Evolutionary conservation across 2,888 invertebrate genomes (phyloP).

Genomic region (Dascillus cervinus): DNA sequence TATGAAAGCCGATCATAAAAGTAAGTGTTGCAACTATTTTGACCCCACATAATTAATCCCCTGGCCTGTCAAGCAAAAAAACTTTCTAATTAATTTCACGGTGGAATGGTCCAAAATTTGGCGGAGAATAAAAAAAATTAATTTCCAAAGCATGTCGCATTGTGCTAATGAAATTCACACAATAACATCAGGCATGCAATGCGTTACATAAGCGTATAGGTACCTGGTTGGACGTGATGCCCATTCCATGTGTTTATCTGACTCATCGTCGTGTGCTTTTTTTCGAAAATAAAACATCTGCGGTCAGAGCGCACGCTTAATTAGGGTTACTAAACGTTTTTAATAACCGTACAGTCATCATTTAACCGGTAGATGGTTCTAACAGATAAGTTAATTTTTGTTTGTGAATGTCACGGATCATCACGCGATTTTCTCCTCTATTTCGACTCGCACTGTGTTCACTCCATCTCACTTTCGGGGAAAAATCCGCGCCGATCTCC

Average conservation of each 20-base stretch:
- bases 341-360: constrained; percentile 22
- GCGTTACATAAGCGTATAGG: constrained; percentile 1
- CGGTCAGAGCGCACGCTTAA: constrained; percentile 19
- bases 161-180: no score
- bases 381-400: constrained; percentile 7
- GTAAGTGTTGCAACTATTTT: no score
- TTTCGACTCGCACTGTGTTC: neutral
- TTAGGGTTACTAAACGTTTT: constrained; percentile 22
- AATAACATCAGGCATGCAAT: no score
- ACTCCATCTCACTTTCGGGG: neutral
- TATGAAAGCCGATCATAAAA: no score
- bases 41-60: no score
- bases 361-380: constrained; percentile 8
- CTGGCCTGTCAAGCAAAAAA: no score
- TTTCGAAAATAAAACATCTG: constrained; percentile 14
- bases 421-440: constrained; percentile 4
- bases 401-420: constrained; percentile 5
- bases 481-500: neutral
- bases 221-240: neutral
- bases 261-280: neutral
- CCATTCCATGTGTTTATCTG: neutral
- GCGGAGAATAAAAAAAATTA: no score
- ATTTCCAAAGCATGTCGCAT: no score
- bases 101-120: no score
- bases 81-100: no score